A percentile compares a stretch with the other conserved stretches of the same genome.
These are phyloP conservation scores for Xiphydria camelus DNA, from an alignment of 2,888 invertebrate genomes.

Conservation along the genomic window DNA sequence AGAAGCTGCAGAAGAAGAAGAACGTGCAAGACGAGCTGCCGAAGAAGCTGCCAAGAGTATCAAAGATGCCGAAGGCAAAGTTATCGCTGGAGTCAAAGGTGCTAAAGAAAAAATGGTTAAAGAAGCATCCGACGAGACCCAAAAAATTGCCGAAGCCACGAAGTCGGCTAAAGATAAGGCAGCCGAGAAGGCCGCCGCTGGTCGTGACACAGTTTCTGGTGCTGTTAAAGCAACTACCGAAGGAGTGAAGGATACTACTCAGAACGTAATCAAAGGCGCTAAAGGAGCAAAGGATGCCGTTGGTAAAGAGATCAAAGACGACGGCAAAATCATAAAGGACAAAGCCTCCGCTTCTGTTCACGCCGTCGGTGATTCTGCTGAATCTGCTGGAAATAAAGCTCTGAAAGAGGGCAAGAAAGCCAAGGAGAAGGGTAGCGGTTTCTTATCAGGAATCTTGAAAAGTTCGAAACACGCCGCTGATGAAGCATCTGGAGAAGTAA, in stretches of 20 bases:
- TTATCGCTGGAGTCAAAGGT: slow-evolving; percentile 5
- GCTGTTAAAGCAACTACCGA: background rate
- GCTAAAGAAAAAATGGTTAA: slow-evolving; percentile 12
- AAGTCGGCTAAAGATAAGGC: slow-evolving; percentile 11
- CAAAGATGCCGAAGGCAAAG: slow-evolving; percentile 9
- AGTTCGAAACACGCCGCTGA: slow-evolving; percentile 23
- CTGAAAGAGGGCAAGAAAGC: slow-evolving; percentile 20
- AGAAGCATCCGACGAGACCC: too few species aligned
- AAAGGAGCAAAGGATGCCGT: slow-evolving; percentile 23
- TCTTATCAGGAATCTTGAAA: slow-evolving; percentile 59
- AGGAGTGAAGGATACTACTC: slow-evolving; percentile 1
- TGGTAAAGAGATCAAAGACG: slow-evolving; percentile 26
- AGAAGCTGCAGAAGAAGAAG: slow-evolving; percentile 25
- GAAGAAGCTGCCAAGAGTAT: slow-evolving; percentile 9
- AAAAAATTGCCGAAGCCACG: slow-evolving; percentile 7
- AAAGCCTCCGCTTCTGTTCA: slow-evolving; percentile 23
- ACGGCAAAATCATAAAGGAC: slow-evolving; percentile 16
- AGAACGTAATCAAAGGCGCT: slow-evolving; percentile 11
- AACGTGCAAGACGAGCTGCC: slow-evolving; percentile 15
- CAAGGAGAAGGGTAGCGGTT: slow-evolving; percentile 26
- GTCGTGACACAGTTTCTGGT: slow-evolving; percentile 6
- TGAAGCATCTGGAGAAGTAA: slow-evolving; percentile 27
- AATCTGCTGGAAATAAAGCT: slow-evolving; percentile 31
- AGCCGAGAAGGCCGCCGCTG: slow-evolving; percentile 13
- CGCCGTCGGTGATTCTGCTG: slow-evolving; percentile 16